phyloP scores from a whole-genome alignment of 1,140 invertebrate genomes.

The Bilobella aurantiaca region DNA sequence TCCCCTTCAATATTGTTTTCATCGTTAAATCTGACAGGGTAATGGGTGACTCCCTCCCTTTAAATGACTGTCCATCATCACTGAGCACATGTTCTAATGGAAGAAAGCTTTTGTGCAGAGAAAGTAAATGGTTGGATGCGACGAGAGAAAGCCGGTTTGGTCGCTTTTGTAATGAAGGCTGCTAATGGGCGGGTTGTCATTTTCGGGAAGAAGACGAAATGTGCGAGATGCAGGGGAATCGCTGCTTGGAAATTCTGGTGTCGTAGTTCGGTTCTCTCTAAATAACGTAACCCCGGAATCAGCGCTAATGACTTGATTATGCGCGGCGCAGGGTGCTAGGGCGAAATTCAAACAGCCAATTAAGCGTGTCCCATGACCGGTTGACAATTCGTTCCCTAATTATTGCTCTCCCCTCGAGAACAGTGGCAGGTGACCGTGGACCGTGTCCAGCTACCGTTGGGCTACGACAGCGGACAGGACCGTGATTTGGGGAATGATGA shows the following conservation, averaged over 20 bases:
- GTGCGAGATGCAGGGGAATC: background rate
- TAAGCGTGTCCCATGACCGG: too few species aligned
- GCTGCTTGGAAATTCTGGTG: slow-evolving; percentile 1
- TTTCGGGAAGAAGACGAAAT: background rate
- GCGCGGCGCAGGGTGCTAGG: background rate
- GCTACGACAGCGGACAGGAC: background rate
- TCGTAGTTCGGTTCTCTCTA: background rate
- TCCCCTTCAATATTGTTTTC: too few species aligned
- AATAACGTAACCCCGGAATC: background rate
- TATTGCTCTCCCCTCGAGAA: too few species aligned
- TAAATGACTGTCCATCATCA: slow-evolving; percentile 8
- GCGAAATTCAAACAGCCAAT: background rate
- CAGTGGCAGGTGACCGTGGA: background rate
- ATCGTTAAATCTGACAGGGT: too few species aligned
- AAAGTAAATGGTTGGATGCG: background rate
- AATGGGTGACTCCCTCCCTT: background rate
- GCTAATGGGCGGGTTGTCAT: slow-evolving; percentile 1
- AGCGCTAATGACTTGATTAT: background rate
- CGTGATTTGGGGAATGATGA: background rate
- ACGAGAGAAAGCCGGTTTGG: background rate
- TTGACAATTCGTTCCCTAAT: too few species aligned
- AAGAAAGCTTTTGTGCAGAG: background rate
- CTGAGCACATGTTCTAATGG: background rate
- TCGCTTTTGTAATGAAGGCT: background rate
- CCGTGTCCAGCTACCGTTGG: background rate